Evolutionary conservation across 2,888 invertebrate genomes (phyloP), one percentile per base, ranked within the genome.

Genomic region (Calephelis perditalis): DNA sequence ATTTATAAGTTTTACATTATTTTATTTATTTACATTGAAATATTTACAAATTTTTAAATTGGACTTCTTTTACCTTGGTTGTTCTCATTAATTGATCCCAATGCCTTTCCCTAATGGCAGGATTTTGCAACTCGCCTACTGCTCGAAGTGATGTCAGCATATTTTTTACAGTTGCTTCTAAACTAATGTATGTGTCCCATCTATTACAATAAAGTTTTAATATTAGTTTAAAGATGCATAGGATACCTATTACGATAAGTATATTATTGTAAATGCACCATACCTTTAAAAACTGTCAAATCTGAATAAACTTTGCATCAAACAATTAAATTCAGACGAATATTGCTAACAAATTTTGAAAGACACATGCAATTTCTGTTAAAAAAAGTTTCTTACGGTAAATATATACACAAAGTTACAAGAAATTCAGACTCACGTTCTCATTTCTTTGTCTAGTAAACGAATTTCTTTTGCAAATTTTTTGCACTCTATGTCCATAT

Each of bases 401-500:
- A 26, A 26, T 26, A 26, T 26, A 26, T 3, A 26, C 26, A 26
- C 26, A 26, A 2, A 2, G 26, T 26, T 40, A 7, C 49, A 37
- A 10, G 4, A 52, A 7, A 40, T 6, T 1, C 6, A 8, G 44
- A 43, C 56, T 64, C 69, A 86, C 69, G 93, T 91, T 72, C 98
- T 92, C 97, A 98, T 98, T 89, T 99, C 99, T 78, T 99, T 99
- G 77, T 99, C 98, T 72, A 99, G 82, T 59, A 96, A 92, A 75
- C 97, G 92, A 62, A 97, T 96, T 82, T 98, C 97, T 86, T 99
- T 98, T 2, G 98, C 97, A 82, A 99, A 99, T 79, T 98, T 97
- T 81, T 99, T 99, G 82, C 98, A 98, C 83, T 99, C 98, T 70
- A 98, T 97, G 76, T 99, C 99, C 98, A 99, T 98, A 75, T 98